Percentiles rank a stretch among this genome's conserved stretches.
phyloP scores from a whole-genome alignment of 2,113 vertebrate genomes.

The Cyprinodon brontotheroides region DNA sequence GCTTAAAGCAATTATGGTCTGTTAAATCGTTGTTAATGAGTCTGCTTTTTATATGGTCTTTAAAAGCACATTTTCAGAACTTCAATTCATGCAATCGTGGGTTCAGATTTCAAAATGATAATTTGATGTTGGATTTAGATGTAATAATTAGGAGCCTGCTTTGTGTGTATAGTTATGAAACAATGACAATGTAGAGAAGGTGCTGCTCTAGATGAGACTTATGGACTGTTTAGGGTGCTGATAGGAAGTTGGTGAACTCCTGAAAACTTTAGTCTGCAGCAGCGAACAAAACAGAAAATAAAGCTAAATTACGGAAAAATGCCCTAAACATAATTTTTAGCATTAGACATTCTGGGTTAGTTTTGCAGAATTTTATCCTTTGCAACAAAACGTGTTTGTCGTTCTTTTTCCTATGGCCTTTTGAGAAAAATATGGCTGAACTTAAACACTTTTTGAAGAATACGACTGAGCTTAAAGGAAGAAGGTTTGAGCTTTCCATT shows the following conservation, averaged over 20 bases:
- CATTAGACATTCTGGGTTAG: not conserved
- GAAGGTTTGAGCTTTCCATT: slow-evolving; percentile 2
- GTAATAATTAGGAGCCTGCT: slow-evolving; percentile 37
- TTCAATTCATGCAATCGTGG: slow-evolving; percentile 19
- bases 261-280: slow-evolving; percentile 11
- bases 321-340: too few relatives aligned
- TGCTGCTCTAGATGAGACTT: slow-evolving; percentile 17
- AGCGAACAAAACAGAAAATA: not conserved
- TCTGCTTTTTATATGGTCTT: not conserved
- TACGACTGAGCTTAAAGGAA: not conserved
- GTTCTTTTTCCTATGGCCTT: not conserved
- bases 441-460: not conserved
- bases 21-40: slow-evolving; percentile 13
- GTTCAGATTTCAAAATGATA: slow-evolving; percentile 12
- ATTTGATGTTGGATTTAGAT: slow-evolving; percentile 10
- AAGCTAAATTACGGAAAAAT: not conserved
- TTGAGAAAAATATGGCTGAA: not conserved
- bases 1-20: slow-evolving; percentile 7
- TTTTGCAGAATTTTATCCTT: not conserved
- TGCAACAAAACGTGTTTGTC: not conserved
- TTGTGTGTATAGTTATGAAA: slow-evolving; percentile 19
- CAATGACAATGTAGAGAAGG: not conserved
- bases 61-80: not conserved
- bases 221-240: slow-evolving; percentile 3
- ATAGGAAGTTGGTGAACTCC: not conserved